phyloP scores from a whole-genome alignment of 1,140 invertebrate genomes.

The Drosophila quadrilineata region DNA sequence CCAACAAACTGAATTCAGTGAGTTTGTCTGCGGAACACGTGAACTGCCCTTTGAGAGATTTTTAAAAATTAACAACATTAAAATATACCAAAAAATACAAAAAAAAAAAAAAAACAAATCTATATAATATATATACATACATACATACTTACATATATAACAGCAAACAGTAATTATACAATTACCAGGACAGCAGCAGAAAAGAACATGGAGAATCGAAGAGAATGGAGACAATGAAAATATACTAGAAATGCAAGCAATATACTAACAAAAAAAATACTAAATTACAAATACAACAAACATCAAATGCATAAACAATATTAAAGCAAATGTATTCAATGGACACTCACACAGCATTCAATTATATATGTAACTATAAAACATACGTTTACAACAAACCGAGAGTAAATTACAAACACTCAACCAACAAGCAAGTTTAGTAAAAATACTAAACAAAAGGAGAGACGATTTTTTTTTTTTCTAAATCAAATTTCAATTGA shows the following conservation, averaged over 20 bases:
- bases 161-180: background rate
- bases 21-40: conserved; percentile 63
- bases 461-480: conserved; percentile 57
- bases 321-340: conserved; percentile 53
- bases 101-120: conserved; percentile 4
- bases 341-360: conserved; percentile 9
- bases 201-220: background rate
- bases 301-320: conserved; percentile 16
- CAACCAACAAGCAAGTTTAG: conserved; percentile 37
- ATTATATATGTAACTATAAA: conserved; percentile 67
- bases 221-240: background rate
- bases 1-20: conserved; percentile 30
- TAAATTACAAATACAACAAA: conserved; percentile 54
- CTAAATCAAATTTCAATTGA: conserved; percentile 31
- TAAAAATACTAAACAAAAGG: conserved; percentile 23
- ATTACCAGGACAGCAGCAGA: background rate
- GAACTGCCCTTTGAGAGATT: conserved; percentile 75
- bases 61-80: conserved; percentile 32
- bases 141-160: conserved; percentile 1
- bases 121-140: conserved; percentile 13
- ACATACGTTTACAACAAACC: conserved; percentile 50
- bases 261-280: conserved; percentile 47
- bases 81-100: background rate
- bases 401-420: too few relatives aligned
- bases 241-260: conserved; percentile 45